phyloP scores from a whole-genome alignment of 2,113 vertebrate species.

The Aspidoscelis tigris region DNA sequence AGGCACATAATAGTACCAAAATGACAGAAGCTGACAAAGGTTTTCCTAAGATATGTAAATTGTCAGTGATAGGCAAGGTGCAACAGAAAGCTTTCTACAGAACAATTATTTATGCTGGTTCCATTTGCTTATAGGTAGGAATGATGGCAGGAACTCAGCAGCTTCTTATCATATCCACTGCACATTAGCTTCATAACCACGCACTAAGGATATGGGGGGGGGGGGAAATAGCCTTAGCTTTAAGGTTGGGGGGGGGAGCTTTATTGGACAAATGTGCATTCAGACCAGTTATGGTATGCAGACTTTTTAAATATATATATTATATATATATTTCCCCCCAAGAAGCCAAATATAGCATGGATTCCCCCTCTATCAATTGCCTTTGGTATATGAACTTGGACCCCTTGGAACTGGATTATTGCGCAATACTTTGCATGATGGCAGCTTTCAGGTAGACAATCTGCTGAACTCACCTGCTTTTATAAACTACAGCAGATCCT shows the following conservation, averaged over 20 bases:
- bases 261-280: neutral
- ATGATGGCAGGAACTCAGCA: slow-evolving; percentile 60
- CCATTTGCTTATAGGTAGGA: slow-evolving; percentile 77
- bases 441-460: neutral
- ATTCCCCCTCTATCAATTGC: accelerated
- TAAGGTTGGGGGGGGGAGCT: slow-evolving; percentile 17
- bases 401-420: accelerated
- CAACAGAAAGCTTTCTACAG: slow-evolving; percentile 77
- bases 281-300: neutral
- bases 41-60: slow-evolving; percentile 86
- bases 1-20: slow-evolving; percentile 81
- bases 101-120: slow-evolving; percentile 81
- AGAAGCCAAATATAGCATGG: neutral
- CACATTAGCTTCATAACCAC: slow-evolving; percentile 67
- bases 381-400: neutral
- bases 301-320: slow-evolving; percentile 5
- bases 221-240: neutral
- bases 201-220: slow-evolving; percentile 43
- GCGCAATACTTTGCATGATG: neutral
- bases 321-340: too few relatives aligned
- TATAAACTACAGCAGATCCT: too few relatives aligned
- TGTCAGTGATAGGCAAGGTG: slow-evolving; percentile 81
- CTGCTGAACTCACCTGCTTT: neutral
- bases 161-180: slow-evolving; percentile 70
- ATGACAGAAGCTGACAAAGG: slow-evolving; percentile 84